Percentiles rank a stretch among this genome's conserved stretches.
Conservation (phyloP, 2,888 invertebrate species). For the Hyposoter dolosus region DNA sequence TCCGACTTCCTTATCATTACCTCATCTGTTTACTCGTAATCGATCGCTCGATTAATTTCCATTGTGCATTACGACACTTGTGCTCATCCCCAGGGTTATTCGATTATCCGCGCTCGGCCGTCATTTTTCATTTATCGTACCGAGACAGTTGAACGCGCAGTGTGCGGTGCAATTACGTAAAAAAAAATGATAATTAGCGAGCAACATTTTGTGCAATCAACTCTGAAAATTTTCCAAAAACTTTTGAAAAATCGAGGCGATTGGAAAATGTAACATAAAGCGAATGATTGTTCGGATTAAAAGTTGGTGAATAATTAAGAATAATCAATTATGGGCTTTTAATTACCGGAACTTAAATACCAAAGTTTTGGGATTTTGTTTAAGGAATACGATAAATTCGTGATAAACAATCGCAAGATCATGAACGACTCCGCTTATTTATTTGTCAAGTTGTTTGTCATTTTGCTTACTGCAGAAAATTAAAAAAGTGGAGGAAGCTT, state of each 20-base stretch:
- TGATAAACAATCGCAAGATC: not conserved
- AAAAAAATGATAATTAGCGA: not conserved
- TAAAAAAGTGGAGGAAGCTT: too few species aligned
- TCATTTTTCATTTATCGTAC: not conserved
- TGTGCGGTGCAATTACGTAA: not conserved
- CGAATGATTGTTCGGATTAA: not conserved
- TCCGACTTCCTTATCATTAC: not conserved
- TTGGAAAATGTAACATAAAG: not conserved
- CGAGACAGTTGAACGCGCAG: not conserved
- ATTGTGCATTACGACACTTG: slow-evolving; percentile 11
- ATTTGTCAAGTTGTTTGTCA: too few species aligned
- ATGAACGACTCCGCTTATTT: too few species aligned
- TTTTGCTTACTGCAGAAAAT: too few species aligned
- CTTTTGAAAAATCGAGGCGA: not conserved
- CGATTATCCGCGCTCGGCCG: not conserved
- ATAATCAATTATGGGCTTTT: not conserved
- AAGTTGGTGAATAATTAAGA: not conserved
- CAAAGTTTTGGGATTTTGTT: not conserved
- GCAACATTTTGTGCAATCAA: not conserved
- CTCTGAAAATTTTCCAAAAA: not conserved
- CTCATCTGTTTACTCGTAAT: slow-evolving; percentile 12
- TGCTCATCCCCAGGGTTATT: not conserved
- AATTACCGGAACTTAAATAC: not conserved
- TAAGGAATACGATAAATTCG: not conserved
- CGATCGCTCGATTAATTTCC: not conserved